phyloP scores from a whole-genome alignment of 2,888 invertebrate genomes.

The Xestia c-nigrum region DNA sequence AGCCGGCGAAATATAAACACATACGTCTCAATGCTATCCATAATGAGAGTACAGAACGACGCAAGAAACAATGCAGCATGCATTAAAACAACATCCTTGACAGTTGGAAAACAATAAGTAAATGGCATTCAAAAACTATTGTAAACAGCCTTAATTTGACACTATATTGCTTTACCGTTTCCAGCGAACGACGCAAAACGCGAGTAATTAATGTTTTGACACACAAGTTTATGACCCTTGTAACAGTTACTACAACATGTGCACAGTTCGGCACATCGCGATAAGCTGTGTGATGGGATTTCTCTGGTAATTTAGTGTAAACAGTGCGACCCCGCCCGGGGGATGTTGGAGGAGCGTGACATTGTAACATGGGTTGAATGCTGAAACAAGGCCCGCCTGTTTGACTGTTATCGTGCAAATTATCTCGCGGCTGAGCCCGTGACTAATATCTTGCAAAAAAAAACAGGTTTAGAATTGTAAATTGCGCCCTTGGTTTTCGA shows the following conservation, averaged over 20 bases:
- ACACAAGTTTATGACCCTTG: slow-evolving; percentile 34
- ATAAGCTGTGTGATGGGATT: slow-evolving; percentile 59
- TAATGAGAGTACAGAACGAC: not conserved
- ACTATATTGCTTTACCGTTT: not conserved
- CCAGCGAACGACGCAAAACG: slow-evolving; percentile 15
- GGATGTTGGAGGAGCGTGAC: slow-evolving; percentile 74
- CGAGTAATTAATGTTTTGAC: slow-evolving; percentile 35
- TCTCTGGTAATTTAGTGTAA: slow-evolving; percentile 76
- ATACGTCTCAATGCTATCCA: slow-evolving; percentile 29
- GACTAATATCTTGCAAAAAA: slow-evolving; percentile 56
- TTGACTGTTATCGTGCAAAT: slow-evolving; percentile 76
- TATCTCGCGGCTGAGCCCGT: slow-evolving; percentile 70
- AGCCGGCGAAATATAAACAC: slow-evolving; percentile 13
- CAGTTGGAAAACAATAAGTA: slow-evolving; percentile 32
- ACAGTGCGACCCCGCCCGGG: slow-evolving; percentile 71
- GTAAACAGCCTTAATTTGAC: slow-evolving; percentile 4
- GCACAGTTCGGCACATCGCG: slow-evolving; percentile 51
- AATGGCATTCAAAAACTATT: slow-evolving; percentile 24
- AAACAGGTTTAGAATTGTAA: not conserved
- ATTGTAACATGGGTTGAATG: slow-evolving; percentile 75
- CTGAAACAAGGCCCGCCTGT: slow-evolving; percentile 73
- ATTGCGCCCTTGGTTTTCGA: not conserved
- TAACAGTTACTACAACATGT: slow-evolving; percentile 43
- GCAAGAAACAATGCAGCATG: slow-evolving; percentile 19
- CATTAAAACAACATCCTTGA: slow-evolving; percentile 32